phyloP scores from a whole-genome alignment of 1,140 invertebrate species.

The Neoseiulus cucumeris region DNA sequence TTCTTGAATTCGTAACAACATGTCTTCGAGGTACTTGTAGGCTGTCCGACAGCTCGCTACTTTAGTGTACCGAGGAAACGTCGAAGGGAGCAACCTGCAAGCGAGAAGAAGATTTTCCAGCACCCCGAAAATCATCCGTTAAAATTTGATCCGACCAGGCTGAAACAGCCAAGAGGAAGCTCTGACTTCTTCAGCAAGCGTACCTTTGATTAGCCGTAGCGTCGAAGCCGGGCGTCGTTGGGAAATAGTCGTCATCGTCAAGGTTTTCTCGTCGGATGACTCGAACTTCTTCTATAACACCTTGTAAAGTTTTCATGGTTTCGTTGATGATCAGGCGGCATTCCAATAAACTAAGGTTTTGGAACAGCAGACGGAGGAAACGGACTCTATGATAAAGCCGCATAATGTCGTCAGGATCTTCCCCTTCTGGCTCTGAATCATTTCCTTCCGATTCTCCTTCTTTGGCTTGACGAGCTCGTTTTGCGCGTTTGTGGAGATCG shows the following conservation, averaged over 20 bases:
- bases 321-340: background rate
- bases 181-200: no score
- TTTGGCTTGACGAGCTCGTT: conserved; percentile 3
- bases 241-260: conserved; percentile 9
- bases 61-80: conserved; percentile 90
- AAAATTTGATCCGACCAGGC: conserved; percentile 20
- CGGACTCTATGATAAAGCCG: conserved; percentile 58
- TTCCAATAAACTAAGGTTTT: conserved; percentile 36
- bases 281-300: background rate
- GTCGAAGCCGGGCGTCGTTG: conserved; percentile 12
- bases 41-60: conserved; percentile 65
- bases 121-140: conserved; percentile 19
- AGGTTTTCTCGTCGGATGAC: background rate
- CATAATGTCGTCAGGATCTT: conserved; percentile 25
- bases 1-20: conserved; percentile 53
- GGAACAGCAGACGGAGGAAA: conserved; percentile 63
- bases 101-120: conserved; percentile 8
- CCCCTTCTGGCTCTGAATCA: background rate
- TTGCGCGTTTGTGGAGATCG: conserved; percentile 21
- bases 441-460: background rate
- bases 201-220: conserved; percentile 12
- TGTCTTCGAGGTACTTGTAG: conserved; percentile 58
- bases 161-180: no score
- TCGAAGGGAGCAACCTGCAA: conserved; percentile 60
- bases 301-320: background rate